Evolutionary conservation across 1,140 invertebrate genomes (phyloP), one percentile per base, ranked within the genome.

Genomic region (Heliconius hewitsoni): DNA sequence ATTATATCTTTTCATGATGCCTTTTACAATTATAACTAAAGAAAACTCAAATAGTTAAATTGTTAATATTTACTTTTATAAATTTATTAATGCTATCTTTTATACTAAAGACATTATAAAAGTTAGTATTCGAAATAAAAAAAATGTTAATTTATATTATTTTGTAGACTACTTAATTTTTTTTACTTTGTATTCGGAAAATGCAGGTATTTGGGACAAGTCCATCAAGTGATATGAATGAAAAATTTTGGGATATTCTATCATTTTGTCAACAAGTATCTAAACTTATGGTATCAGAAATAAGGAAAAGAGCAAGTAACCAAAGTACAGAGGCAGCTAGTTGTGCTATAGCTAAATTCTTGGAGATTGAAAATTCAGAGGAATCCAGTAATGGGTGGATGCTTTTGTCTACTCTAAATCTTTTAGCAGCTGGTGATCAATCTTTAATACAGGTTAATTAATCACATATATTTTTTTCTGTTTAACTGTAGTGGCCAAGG

Each of bases 381-480:
- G 98, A 99, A 89, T 97, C 97, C 9, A 98, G 98, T 85, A 98
- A 98, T 95, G 99, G 99, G 23, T 99, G 98, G 99, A 98, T 99
- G 97, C 94, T 99, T 70, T 91, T 99, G 19, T 98, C 97, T 18
- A 97, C 98, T 52, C 95, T 99, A 23, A 99, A 99, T 95, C 95
- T 99, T 19, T 95, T 98, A 74, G 97, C 98, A 77, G 97, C 97
- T 81, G 98, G 98, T 73, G 97, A 98, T 92, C 95, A 96, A 71
- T 93, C 93, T 74, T 84, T 93, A 39, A 92, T 93, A 83, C 91
- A 94, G 89, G 92, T 92, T 11, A 66, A 66, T 66, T 27, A 66
- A 30, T 30, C 1, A 23, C 27, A 66, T 66, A 16, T 27, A 60
- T 66, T 13, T 66, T 66, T 27, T 27, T 66, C 5, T 30, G 23